Evolutionary conservation across 2,113 vertebrate genomes (phyloP).

Genomic region (Cyanoliseus patagonus): DNA sequence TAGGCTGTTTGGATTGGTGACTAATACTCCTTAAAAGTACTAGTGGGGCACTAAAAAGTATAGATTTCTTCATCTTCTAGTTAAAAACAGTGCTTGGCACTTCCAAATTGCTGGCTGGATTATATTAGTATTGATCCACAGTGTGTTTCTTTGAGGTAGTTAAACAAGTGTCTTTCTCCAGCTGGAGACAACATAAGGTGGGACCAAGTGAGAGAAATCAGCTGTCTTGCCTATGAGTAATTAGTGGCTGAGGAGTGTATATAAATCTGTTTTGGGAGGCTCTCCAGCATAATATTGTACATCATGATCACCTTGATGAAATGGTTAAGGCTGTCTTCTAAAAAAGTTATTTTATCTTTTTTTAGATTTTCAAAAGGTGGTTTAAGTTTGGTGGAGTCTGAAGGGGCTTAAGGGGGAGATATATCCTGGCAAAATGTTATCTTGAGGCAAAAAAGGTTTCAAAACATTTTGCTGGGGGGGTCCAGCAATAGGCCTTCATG

Average conservation of each 20-base stretch:
- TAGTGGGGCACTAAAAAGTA: background rate
- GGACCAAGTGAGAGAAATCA: background rate
- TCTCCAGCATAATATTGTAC: background rate
- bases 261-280: background rate
- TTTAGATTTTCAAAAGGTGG: background rate
- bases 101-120: background rate
- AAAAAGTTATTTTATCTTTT: background rate
- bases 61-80: background rate
- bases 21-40: background rate
- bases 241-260: background rate
- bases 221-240: background rate
- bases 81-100: background rate
- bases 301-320: background rate
- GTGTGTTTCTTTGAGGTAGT: background rate
- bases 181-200: background rate
- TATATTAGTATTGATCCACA: background rate
- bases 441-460: background rate
- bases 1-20: background rate
- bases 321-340: background rate
- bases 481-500: background rate
- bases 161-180: background rate
- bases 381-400: background rate
- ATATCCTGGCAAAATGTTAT: background rate
- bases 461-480: background rate
- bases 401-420: background rate